These are phyloP conservation scores for Perodicticus potto DNA, from an alignment of 2,797 vertebrate genomes.

Conservation along the genomic window DNA sequence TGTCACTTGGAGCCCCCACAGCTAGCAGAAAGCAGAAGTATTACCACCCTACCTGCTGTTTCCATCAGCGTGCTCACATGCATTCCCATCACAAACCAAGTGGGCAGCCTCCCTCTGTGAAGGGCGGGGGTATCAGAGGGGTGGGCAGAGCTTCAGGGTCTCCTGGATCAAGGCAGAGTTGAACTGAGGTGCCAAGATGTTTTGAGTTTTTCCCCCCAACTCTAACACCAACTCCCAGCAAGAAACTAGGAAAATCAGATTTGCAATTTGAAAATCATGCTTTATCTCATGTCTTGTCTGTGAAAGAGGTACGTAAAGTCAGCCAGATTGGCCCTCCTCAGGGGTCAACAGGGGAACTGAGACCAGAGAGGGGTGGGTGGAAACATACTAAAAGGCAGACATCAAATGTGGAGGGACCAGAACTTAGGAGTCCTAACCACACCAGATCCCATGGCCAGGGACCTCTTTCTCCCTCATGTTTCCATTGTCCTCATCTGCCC, in stretches of 20 bases:
- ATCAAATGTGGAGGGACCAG: fast-evolving
- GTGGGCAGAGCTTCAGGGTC: neutral
- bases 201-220: neutral
- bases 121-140: neutral
- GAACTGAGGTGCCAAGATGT: neutral
- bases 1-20: neutral
- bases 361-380: neutral
- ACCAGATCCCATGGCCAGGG: neutral
- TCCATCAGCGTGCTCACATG: fast-evolving
- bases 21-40: neutral
- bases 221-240: neutral
- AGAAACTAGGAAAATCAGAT: neutral
- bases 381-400: neutral
- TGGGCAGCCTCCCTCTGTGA: neutral
- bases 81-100: neutral
- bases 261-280: neutral
- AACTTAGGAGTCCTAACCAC: neutral
- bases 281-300: neutral
- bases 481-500: neutral
- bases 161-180: neutral
- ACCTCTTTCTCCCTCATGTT: neutral
- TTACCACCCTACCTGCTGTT: neutral
- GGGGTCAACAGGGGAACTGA: neutral
- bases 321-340: neutral
- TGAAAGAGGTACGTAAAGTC: neutral